Conservation (phyloP, 2,888 invertebrate species). For the Cataglyphis livida region DNA sequence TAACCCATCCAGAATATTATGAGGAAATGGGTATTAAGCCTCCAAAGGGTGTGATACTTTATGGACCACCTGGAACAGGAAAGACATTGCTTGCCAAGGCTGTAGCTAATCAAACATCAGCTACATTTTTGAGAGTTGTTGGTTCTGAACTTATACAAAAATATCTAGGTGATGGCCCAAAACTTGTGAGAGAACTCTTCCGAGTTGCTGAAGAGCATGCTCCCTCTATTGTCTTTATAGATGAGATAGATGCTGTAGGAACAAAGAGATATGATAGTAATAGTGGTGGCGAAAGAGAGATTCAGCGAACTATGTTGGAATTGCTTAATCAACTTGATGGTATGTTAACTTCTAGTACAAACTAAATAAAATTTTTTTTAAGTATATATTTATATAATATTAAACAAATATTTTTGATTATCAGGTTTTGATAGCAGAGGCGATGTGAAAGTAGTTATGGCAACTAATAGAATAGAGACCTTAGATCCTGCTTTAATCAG, state of each 20-base stretch:
- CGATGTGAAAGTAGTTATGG: conserved; percentile 94
- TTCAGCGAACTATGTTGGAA: conserved; percentile 99
- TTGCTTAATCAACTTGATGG: conserved; percentile 99
- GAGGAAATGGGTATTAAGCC: conserved; percentile 99
- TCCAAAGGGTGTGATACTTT: conserved; percentile 99
- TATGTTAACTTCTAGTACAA: conserved; percentile 81
- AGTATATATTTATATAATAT: not conserved
- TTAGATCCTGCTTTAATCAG: conserved; percentile 99
- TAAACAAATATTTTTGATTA: conserved; percentile 13
- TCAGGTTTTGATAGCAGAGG: conserved; percentile 84
- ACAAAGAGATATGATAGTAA: conserved; percentile 99
- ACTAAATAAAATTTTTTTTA: conserved; percentile 1
- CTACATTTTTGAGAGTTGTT: conserved; percentile 99
- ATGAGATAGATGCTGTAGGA: conserved; percentile 99
- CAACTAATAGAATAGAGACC: conserved; percentile 99
- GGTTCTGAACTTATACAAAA: conserved; percentile 99
- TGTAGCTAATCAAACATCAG: conserved; percentile 99
- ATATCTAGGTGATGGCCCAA: conserved; percentile 99
- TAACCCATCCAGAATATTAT: conserved; percentile 99
- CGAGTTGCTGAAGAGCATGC: conserved; percentile 99
- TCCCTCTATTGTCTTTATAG: conserved; percentile 99
- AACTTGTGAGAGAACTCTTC: conserved; percentile 98
- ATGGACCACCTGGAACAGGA: conserved; percentile 99
- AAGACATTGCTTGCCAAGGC: conserved; percentile 99
- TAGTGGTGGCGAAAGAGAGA: conserved; percentile 99